phyloP scores from a whole-genome alignment of 92 coral and sea anemone genomes.

The Meandrina meandrites region DNA sequence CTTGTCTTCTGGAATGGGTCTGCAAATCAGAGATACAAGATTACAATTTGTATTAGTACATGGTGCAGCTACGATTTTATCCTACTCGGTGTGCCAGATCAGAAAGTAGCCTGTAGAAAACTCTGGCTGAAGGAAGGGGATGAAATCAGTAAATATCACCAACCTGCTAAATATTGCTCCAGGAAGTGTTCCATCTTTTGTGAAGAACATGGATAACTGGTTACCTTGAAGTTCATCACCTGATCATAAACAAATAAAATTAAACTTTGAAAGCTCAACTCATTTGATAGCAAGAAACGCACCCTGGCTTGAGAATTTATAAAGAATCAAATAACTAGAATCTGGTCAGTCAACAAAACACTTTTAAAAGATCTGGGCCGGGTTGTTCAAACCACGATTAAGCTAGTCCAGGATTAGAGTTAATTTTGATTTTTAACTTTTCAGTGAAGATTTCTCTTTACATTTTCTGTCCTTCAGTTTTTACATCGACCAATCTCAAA shows the following conservation, averaged over 20 bases:
- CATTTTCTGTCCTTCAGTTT: no score
- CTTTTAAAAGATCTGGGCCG: no score
- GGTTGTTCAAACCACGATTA: no score
- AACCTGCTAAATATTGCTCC: constrained; percentile 40
- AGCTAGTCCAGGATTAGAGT: no score
- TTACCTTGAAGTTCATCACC: constrained; percentile 51
- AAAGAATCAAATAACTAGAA: neutral
- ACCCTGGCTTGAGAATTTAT: neutral
- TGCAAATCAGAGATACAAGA: constrained; percentile 8
- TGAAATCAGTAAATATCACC: neutral
- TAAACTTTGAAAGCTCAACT: neutral
- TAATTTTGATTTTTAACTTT: no score
- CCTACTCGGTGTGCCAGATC: neutral
- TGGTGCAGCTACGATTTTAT: neutral
- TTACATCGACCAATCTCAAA: no score
- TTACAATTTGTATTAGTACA: neutral
- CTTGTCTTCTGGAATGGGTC: constrained; percentile 79
- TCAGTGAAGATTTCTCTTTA: no score
- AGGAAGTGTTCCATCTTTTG: constrained; percentile 38
- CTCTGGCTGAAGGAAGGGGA: neutral
- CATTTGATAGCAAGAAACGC: neutral
- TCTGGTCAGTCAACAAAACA: neutral
- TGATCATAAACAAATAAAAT: neutral
- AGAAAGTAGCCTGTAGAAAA: neutral
- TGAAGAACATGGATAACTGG: constrained; percentile 34